These are phyloP conservation scores for Nixonia krombeini DNA, from an alignment of 1,140 invertebrate genomes.

Conservation along the genomic window DNA sequence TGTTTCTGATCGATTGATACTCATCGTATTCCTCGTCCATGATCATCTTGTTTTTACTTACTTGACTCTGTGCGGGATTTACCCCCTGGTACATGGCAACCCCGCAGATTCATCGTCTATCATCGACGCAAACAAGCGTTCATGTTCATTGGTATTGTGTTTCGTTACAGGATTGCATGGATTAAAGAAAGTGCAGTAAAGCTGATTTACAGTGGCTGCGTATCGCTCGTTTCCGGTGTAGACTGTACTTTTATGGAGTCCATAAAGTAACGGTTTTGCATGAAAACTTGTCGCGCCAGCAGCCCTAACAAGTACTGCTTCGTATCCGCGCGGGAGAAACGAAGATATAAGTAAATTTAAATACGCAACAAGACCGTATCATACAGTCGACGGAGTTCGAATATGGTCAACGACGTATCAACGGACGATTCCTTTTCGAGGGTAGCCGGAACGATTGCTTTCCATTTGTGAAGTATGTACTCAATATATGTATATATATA, in stretches of 20 bases:
- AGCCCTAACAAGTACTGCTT: background rate
- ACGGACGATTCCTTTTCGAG: too few species aligned
- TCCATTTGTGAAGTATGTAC: too few species aligned
- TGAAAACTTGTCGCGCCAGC: conserved; percentile 3
- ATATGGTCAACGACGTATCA: background rate
- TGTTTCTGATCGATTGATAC: too few species aligned
- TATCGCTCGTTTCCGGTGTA: background rate
- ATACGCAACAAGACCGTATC: background rate
- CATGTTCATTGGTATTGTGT: background rate
- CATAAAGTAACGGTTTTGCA: conserved; percentile 10
- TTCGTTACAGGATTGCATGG: conserved; percentile 2
- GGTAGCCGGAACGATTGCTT: too few species aligned
- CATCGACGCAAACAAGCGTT: conserved; percentile 5
- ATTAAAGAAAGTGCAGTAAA: conserved; percentile 12
- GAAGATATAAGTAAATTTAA: conserved; percentile 8
- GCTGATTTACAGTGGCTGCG: conserved; percentile 6
- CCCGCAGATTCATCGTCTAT: background rate
- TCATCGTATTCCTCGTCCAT: too few species aligned
- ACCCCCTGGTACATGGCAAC: too few species aligned
- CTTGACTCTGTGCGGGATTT: too few species aligned
- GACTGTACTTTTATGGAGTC: conserved; percentile 7
- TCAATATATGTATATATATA: too few species aligned
- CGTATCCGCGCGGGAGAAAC: conserved; percentile 1
- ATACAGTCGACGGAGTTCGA: background rate
- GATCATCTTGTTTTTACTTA: too few species aligned